Percentiles rank a stretch among this genome's conserved stretches.
Conservation (phyloP, 2,888 invertebrate species). For the Arge pagana region DNA sequence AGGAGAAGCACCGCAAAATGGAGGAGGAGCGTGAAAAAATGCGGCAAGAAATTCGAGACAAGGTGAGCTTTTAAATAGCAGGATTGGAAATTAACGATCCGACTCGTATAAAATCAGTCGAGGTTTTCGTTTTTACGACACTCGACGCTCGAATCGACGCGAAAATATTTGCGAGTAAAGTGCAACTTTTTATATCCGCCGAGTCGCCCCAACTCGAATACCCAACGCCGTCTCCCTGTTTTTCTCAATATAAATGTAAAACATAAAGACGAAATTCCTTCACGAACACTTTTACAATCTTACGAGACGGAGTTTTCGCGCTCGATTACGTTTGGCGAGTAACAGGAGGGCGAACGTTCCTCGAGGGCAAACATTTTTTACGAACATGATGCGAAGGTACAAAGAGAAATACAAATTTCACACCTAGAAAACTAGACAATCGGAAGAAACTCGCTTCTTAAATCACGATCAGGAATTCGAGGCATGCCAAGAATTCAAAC, state of each 20-base stretch:
- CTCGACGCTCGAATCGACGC: too few relatives aligned
- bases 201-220: background rate
- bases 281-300: too few relatives aligned
- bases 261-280: background rate
- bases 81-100: background rate
- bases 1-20: slow-evolving; percentile 99
- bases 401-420: too few relatives aligned
- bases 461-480: too few relatives aligned
- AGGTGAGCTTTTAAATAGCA: slow-evolving; percentile 69
- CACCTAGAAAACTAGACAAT: too few relatives aligned
- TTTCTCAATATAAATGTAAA: slow-evolving; percentile 13
- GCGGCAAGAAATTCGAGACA: slow-evolving; percentile 98
- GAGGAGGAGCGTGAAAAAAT: slow-evolving; percentile 99
- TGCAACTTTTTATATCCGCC: background rate
- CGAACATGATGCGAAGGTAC: too few relatives aligned
- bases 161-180: too few relatives aligned
- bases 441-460: too few relatives aligned
- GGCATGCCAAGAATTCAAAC: too few relatives aligned
- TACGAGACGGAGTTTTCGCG: too few relatives aligned
- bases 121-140: too few relatives aligned
- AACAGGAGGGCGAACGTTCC: slow-evolving; percentile 12
- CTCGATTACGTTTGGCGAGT: slow-evolving; percentile 26
- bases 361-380: background rate
- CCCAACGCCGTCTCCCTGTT: background rate
- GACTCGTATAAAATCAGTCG: background rate